These are phyloP conservation scores for Nymphalis urticae DNA, from an alignment of 2,888 invertebrate species.

Conservation along the genomic window DNA sequence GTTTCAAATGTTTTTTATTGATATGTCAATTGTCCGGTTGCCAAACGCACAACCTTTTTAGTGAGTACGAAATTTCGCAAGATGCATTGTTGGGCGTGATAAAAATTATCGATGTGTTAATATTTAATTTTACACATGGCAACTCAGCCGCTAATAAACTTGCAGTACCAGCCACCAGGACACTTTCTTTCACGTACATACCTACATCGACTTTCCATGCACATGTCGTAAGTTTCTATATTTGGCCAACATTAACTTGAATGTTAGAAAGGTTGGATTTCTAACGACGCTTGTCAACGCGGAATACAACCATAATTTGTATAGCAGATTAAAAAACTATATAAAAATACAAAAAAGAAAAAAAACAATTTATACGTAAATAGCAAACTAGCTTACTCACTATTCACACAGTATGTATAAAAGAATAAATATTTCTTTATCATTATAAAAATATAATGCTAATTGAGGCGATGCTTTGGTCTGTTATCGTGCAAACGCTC, in stretches of 20 bases:
- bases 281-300: conserved; percentile 16
- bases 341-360: not conserved
- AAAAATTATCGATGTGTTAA: not conserved
- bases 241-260: conserved; percentile 30
- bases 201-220: conserved; percentile 18
- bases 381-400: too few species aligned
- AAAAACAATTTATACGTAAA: not conserved
- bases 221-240: conserved; percentile 30
- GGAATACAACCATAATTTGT: not conserved
- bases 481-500: too few species aligned
- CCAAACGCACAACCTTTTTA: not conserved
- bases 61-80: not conserved
- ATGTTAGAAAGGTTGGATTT: conserved; percentile 33
- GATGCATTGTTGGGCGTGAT: too few species aligned
- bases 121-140: conserved; percentile 1
- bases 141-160: conserved; percentile 3
- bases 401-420: too few species aligned
- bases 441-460: too few species aligned
- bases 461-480: too few species aligned
- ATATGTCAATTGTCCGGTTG: not conserved
- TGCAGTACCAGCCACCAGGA: conserved; percentile 2
- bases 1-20: not conserved
- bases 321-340: not conserved
- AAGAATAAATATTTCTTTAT: too few species aligned
- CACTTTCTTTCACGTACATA: conserved; percentile 29